Percentiles rank a stretch among this genome's conserved stretches.
phyloP scores from a whole-genome alignment of 2,888 invertebrate genomes.

The Lasioglossum leucozonium region DNA sequence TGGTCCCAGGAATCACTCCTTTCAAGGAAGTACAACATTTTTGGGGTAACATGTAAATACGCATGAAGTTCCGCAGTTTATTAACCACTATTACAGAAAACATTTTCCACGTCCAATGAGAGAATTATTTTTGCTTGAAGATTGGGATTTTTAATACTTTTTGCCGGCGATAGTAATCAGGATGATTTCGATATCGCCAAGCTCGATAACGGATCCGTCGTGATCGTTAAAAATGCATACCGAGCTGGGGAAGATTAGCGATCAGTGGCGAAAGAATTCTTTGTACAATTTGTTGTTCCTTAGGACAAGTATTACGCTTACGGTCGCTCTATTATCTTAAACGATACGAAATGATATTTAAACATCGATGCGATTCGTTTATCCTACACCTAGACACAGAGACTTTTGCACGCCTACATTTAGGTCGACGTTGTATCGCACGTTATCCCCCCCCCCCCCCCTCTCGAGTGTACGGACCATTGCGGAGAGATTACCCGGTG shows the following conservation, averaged over 20 bases:
- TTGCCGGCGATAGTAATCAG: neutral
- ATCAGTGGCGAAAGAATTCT: constrained; percentile 37
- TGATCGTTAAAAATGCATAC: constrained; percentile 19
- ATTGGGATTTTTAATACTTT: neutral
- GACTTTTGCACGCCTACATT: constrained; percentile 15
- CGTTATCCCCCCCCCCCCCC: neutral
- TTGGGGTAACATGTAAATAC: neutral
- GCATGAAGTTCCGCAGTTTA: neutral
- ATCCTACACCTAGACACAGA: constrained; percentile 31
- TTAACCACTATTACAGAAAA: neutral
- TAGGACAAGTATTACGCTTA: constrained; percentile 17
- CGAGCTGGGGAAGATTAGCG: constrained; percentile 14
- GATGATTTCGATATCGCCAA: neutral
- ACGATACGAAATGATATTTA: constrained; percentile 27
- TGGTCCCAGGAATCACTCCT: neutral
- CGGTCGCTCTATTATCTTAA: constrained; percentile 8
- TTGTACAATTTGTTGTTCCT: constrained; percentile 48
- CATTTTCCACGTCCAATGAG: neutral
- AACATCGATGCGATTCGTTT: constrained; percentile 39
- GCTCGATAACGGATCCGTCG: constrained; percentile 13
- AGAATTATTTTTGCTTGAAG: neutral
- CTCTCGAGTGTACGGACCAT: neutral
- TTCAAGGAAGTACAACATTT: too few species aligned
- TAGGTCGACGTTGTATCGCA: constrained; percentile 21
- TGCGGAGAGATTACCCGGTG: neutral